Percentiles rank a stretch among this genome's conserved stretches.
These are phyloP conservation scores for Ellobius talpinus DNA, from an alignment of 2,113 vertebrate genomes.

Conservation along the genomic window DNA sequence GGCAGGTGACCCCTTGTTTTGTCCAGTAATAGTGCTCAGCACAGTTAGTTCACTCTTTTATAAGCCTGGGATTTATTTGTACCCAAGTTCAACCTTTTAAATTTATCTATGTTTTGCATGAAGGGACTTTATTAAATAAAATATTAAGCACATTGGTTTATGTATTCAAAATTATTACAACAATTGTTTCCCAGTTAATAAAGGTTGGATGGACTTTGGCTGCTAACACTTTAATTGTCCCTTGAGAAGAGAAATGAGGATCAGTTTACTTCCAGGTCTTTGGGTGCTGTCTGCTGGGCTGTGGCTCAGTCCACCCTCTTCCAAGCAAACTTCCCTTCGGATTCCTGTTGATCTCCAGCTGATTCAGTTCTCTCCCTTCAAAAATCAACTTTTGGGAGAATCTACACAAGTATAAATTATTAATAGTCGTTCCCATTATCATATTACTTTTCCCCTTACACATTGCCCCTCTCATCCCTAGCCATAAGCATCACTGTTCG, in stretches of 20 bases:
- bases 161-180: slow-evolving; percentile 48
- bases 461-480: neutral
- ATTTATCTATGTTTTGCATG: slow-evolving; percentile 25
- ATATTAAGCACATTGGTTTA: neutral
- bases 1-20: neutral
- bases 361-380: neutral
- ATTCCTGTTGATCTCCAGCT: neutral
- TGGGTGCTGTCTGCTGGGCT: neutral
- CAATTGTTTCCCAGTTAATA: slow-evolving; percentile 24
- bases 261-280: neutral
- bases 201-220: neutral
- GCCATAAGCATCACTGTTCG: neutral
- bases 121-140: slow-evolving; percentile 40
- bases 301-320: neutral
- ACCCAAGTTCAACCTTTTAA: slow-evolving; percentile 21
- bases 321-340: neutral
- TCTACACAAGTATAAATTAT: slow-evolving; percentile 46
- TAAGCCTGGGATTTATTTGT: neutral
- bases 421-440: slow-evolving; percentile 20
- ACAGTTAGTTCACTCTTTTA: neutral
- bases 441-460: neutral
- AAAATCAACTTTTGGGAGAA: slow-evolving; percentile 29
- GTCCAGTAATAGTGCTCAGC: neutral
- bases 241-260: neutral
- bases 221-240: slow-evolving; percentile 21